Percentiles rank a stretch among this genome's conserved stretches.
These are phyloP conservation scores for Sitta europaea DNA, from an alignment of 2,113 vertebrate species.

Conservation along the genomic window DNA sequence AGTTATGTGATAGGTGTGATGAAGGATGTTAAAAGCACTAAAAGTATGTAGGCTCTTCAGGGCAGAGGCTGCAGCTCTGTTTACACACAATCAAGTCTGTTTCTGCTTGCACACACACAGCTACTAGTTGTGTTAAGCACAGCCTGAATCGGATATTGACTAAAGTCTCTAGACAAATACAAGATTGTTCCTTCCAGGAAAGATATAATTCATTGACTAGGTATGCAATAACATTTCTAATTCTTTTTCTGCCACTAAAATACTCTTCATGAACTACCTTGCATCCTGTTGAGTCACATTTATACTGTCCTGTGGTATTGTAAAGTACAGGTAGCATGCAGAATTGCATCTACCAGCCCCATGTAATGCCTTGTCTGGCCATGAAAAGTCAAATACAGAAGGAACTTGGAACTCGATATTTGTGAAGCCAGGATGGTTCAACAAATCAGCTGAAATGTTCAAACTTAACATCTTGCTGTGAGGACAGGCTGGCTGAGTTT, in stretches of 20 bases:
- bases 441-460: not conserved
- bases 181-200: not conserved
- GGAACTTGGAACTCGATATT: not conserved
- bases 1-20: not conserved
- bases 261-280: not conserved
- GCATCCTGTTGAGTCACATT: not conserved
- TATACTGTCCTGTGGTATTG: not conserved
- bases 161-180: not conserved
- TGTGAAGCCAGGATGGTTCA: not conserved
- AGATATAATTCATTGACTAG: not conserved
- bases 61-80: not conserved
- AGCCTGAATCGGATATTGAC: not conserved
- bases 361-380: not conserved
- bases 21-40: conserved; percentile 1
- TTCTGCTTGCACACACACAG: not conserved
- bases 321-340: not conserved
- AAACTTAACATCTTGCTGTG: not conserved
- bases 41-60: not conserved
- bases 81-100: not conserved
- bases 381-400: not conserved
- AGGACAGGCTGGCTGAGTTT: not conserved
- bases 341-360: not conserved
- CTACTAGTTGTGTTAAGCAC: not conserved
- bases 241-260: not conserved
- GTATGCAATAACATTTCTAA: not conserved